phyloP scores from a whole-genome alignment of 2,888 invertebrate genomes.

The Acronicta alni region DNA sequence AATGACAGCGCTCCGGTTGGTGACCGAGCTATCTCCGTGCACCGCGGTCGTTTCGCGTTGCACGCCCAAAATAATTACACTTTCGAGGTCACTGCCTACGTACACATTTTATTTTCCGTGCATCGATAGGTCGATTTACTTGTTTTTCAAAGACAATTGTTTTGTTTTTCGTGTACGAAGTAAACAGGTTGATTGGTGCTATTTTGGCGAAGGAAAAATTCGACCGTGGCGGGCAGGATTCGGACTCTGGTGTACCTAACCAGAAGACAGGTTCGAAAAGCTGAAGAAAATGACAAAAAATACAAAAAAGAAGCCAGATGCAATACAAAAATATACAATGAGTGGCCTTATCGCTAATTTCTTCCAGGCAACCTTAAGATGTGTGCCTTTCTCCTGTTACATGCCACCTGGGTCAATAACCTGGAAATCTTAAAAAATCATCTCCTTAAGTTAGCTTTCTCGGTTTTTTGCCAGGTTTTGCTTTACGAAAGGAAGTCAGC shows the following conservation, averaged over 20 bases:
- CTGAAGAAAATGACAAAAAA: too few relatives aligned
- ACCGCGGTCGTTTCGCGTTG: constrained; percentile 57
- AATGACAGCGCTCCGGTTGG: constrained; percentile 43
- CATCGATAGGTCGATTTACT: constrained; percentile 56
- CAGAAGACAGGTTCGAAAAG: too few relatives aligned
- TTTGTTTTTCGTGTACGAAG: constrained; percentile 54
- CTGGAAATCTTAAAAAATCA: not conserved
- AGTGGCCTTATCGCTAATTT: too few relatives aligned
- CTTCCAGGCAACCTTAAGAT: too few relatives aligned
- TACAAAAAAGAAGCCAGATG: too few relatives aligned
- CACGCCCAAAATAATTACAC: constrained; percentile 79
- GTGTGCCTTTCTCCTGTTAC: too few relatives aligned
- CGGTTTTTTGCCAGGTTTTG: constrained; percentile 11
- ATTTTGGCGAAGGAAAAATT: not conserved
- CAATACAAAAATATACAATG: too few relatives aligned
- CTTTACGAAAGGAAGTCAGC: not conserved
- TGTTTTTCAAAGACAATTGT: constrained; percentile 50
- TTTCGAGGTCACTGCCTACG: constrained; percentile 81
- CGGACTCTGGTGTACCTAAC: too few relatives aligned
- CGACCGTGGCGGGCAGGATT: too few relatives aligned
- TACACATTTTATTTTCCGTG: constrained; percentile 74
- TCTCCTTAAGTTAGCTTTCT: not conserved
- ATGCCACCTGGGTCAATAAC: not conserved
- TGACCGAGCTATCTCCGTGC: constrained; percentile 62
- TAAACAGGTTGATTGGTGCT: constrained; percentile 2